phyloP scores from a whole-genome alignment of 2,797 vertebrate species.

The Cirrhinus molitorella region DNA sequence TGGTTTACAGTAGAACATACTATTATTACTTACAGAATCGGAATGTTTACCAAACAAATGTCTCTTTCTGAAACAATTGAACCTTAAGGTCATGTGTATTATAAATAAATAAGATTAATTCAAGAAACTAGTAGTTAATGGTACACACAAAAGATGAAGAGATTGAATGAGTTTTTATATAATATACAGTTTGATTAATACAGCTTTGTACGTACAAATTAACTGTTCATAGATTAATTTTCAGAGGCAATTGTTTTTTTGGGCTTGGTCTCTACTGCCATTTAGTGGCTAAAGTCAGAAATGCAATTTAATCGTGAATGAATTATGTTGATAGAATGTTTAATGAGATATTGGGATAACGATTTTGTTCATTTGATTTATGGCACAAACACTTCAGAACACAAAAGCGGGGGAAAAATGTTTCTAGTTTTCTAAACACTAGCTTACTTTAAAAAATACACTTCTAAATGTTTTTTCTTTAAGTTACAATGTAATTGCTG shows the following conservation, averaged over 20 bases:
- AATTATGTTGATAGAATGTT: not conserved
- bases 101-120: not conserved
- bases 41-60: not conserved
- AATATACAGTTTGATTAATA: not conserved
- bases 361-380: not conserved
- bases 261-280: conserved; percentile 49
- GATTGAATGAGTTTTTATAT: not conserved
- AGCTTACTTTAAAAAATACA: not conserved
- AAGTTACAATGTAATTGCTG: too few species aligned
- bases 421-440: too few species aligned
- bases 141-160: not conserved
- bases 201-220: not conserved
- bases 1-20: not conserved
- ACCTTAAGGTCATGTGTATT: not conserved
- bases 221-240: not conserved
- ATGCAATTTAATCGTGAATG: not conserved
- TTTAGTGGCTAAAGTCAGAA: conserved; percentile 52
- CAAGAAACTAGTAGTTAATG: not conserved
- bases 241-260: not conserved
- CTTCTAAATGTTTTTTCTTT: not conserved
- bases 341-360: not conserved
- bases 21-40: not conserved
- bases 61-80: not conserved
- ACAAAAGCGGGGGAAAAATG: not conserved
- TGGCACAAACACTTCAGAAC: not conserved